These are phyloP conservation scores for Drosophila persimilis DNA, from an alignment of 1,140 invertebrate genomes.

Conservation along the genomic window DNA sequence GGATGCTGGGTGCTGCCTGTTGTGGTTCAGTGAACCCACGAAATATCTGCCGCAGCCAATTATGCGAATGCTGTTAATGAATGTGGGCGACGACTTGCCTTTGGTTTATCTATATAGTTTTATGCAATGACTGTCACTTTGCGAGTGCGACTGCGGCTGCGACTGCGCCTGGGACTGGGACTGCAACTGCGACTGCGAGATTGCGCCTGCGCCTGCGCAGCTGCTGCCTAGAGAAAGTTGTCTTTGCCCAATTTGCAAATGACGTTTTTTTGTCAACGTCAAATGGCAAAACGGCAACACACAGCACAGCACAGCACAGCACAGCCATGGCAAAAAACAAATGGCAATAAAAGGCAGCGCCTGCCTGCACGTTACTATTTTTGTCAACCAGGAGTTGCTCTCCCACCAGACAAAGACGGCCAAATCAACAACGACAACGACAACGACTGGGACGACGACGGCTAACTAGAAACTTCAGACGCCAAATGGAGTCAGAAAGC, in stretches of 20 bases:
- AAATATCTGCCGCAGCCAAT: slow-evolving; percentile 62
- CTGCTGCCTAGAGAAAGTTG: slow-evolving; percentile 79
- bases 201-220: slow-evolving; percentile 39
- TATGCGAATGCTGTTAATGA: slow-evolving; percentile 79
- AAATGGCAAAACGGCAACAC: slow-evolving; percentile 44
- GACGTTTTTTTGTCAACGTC: slow-evolving; percentile 82
- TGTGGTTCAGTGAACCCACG: slow-evolving; percentile 57
- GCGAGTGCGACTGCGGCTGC: slow-evolving; percentile 43
- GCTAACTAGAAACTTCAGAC: neutral
- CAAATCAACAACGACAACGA: slow-evolving; percentile 3
- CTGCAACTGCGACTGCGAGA: slow-evolving; percentile 44
- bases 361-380: slow-evolving; percentile 74
- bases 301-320: neutral
- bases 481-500: slow-evolving; percentile 23
- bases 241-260: slow-evolving; percentile 82
- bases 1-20: neutral
- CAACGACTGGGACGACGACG: neutral
- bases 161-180: no score
- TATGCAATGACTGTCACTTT: slow-evolving; percentile 63
- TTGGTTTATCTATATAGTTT: slow-evolving; percentile 75
- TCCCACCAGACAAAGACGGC: slow-evolving; percentile 26
- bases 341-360: slow-evolving; percentile 79
- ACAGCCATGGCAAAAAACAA: slow-evolving; percentile 47
- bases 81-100: slow-evolving; percentile 71
- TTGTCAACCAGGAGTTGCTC: slow-evolving; percentile 65